Base-by-base conservation (phyloP, 64 coral and sea anemone species). In the Pachyseris speciosa region DNA sequence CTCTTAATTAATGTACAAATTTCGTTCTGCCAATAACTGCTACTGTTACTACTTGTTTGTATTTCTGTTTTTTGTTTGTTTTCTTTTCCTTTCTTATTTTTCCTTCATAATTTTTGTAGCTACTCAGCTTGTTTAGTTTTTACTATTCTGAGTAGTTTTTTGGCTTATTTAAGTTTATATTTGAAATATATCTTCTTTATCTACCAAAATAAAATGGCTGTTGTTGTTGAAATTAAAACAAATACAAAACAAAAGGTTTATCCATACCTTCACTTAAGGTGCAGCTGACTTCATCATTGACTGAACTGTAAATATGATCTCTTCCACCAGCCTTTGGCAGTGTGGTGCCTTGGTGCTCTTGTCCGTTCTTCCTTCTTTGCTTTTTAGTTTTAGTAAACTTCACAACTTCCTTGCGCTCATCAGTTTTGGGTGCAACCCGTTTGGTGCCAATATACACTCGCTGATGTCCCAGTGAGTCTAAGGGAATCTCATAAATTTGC, bases 401-500 rank as follows among this genome's bases (percentile, higher is more conserved):
- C 5, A 38, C 41, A 42, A 66, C 63, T 8, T 86, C 85, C 31
- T 73, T 79, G 19, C 24, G 39, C 6, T 71, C 57, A 31, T 88
- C 85, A 8, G 74, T 72, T 32, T 87, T 84, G 26, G 94, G 94
- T 12, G 89, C 94, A 17, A 96, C 75, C 37, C 78, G 75, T 47
- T 96, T 96, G 30, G 89, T 80, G 15, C 94, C 90, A 16, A 91
- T 92, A 30, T 86, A 87, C 31, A 86, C 52, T 27, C 77, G 52
- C 24, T 89, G 84, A 20, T 88, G 43, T 7, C 31, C 51, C 2
- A 96, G 42, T 16, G 94, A 96, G 58, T 96, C 94, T 2, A 96
- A 85, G 16, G 94, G 94, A 69, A 96, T 96, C 67, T 96, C 94
- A 87, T 96, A 96, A 37, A 84, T 89, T 73, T 96, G 94, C 15